These are phyloP conservation scores for Camelus dromedarius DNA, from an alignment of 2,113 vertebrate genomes.

Conservation along the genomic window DNA sequence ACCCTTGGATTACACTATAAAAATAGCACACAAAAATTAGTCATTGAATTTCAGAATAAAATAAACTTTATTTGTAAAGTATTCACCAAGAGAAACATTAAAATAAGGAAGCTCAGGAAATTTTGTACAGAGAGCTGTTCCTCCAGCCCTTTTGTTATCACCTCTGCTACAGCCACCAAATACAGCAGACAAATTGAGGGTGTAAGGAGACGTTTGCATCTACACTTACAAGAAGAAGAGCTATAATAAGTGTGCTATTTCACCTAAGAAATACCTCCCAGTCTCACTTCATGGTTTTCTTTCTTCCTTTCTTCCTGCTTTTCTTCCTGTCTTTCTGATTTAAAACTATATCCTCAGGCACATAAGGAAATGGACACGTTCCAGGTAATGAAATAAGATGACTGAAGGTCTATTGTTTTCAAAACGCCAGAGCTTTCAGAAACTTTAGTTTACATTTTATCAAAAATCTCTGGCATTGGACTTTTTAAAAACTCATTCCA, in stretches of 20 bases:
- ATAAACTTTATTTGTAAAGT: constrained; percentile 39
- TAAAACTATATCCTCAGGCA: constrained; percentile 7
- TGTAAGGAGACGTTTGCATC: background rate
- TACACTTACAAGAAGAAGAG: background rate
- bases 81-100: constrained; percentile 4
- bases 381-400: constrained; percentile 12
- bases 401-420: background rate
- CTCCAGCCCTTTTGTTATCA: background rate
- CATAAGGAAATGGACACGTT: background rate
- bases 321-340: background rate
- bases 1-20: background rate
- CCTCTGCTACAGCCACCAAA: background rate
- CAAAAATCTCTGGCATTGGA: background rate
- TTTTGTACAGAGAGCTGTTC: background rate
- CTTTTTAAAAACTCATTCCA: background rate
- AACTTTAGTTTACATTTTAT: background rate
- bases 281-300: background rate
- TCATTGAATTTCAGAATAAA: constrained; percentile 46
- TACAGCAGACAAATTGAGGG: background rate
- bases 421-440: background rate
- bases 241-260: background rate
- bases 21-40: background rate
- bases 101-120: constrained; percentile 26
- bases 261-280: background rate
- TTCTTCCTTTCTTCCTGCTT: background rate